A percentile compares a stretch with the other conserved stretches of the same genome.
phyloP scores from a whole-genome alignment of 2,113 vertebrate species.

The human region DNA sequence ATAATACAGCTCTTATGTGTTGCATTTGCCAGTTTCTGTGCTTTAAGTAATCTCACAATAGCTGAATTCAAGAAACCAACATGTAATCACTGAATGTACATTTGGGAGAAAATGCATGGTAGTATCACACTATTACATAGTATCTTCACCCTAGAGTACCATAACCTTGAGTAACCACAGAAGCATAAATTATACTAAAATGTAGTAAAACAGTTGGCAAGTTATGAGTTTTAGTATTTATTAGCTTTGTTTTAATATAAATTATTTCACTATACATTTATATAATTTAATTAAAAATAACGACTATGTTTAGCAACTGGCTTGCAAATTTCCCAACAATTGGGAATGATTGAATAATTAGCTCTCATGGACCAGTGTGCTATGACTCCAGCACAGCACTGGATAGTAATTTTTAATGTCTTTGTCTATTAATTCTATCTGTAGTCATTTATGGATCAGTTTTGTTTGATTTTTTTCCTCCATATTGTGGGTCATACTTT shows the following conservation, averaged over 20 bases:
- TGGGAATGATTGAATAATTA: slow-evolving; percentile 6
- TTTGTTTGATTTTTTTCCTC: not conserved
- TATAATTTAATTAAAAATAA: slow-evolving; percentile 21
- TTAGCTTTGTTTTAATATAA: slow-evolving; percentile 15
- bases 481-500: not conserved
- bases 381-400: not conserved
- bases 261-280: not conserved
- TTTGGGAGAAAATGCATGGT: not conserved
- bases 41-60: not conserved
- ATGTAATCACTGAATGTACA: not conserved
- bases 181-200: not conserved
- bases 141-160: not conserved
- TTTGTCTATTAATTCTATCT: not conserved
- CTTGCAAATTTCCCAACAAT: slow-evolving; percentile 35
- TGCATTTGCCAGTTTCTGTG: not conserved
- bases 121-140: not conserved
- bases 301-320: not conserved
- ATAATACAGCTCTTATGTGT: not conserved
- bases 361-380: not conserved
- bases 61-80: not conserved
- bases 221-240: not conserved
- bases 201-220: not conserved
- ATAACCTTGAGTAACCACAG: not conserved
- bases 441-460: not conserved
- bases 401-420: not conserved